A percentile compares a stretch with the other conserved stretches of the same genome.
These are phyloP conservation scores for Cassiopea andromeda DNA, from an alignment of 30 jellyfish, hydroid and myxozoan species.

Conservation along the genomic window DNA sequence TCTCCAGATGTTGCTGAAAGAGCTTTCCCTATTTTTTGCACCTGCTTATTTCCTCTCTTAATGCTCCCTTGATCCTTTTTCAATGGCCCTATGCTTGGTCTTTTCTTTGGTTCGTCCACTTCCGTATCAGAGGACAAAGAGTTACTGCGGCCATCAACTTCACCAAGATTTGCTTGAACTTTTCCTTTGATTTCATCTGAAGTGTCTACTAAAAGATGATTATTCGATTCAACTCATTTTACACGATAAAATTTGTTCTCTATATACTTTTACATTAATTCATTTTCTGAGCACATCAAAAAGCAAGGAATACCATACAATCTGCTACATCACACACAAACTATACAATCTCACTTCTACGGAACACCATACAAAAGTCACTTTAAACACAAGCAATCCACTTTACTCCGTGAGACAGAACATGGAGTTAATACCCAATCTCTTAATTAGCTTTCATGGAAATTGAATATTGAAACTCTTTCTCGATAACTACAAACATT, in stretches of 20 bases:
- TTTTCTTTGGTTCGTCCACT: conserved; percentile 39
- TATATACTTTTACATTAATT: too few species aligned
- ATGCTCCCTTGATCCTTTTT: conserved; percentile 38
- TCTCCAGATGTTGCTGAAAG: conserved; percentile 66
- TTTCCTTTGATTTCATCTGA: not conserved
- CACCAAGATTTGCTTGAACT: conserved; percentile 27
- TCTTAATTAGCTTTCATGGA: not conserved
- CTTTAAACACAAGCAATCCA: not conserved
- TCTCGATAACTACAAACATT: not conserved
- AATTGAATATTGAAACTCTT: not conserved
- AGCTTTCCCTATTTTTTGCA: conserved; percentile 11
- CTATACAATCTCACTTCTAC: not conserved
- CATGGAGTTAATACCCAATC: not conserved
- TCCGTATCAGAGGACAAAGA: conserved; percentile 72
- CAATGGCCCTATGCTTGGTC: conserved; percentile 57
- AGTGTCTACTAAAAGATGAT: not conserved
- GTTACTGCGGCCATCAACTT: conserved; percentile 26
- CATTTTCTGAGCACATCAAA: too few species aligned
- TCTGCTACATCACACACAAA: too few species aligned
- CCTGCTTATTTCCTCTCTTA: conserved; percentile 53
- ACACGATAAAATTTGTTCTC: too few species aligned
- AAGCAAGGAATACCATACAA: too few species aligned
- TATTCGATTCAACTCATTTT: not conserved
- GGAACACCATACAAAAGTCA: not conserved
- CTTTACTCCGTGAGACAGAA: not conserved